Evolutionary conservation across 2,888 invertebrate species (phyloP).

Genomic region (Drosophila flavopinicola): DNA sequence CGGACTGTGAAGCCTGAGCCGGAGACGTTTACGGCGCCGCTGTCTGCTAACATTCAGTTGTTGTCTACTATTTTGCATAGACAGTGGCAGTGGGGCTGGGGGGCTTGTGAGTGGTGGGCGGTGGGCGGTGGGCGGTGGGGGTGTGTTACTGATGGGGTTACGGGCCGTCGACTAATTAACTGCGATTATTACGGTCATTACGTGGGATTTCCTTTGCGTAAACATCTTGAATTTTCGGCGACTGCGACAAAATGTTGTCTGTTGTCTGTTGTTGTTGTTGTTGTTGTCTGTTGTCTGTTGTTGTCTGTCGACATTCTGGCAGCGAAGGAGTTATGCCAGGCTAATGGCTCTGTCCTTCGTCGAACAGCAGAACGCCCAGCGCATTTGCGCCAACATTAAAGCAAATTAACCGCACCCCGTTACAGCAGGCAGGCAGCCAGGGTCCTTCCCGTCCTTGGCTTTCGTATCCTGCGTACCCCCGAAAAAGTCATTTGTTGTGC

Average conservation of each 20-base stretch:
- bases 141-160: constrained; percentile 13
- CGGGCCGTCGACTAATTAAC: constrained; percentile 84
- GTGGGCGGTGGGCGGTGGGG: background rate
- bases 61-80: constrained; percentile 72
- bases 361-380: constrained; percentile 5
- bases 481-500: constrained; percentile 83
- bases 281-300: constrained; percentile 39
- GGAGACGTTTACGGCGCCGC: constrained; percentile 36
- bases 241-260: constrained; percentile 57
- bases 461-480: constrained; percentile 56
- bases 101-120: background rate
- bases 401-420: constrained; percentile 82
- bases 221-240: constrained; percentile 82
- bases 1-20: constrained; percentile 46
- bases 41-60: constrained; percentile 43
- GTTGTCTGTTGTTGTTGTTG: constrained; percentile 26
- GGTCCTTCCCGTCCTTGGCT: too few species aligned
- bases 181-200: constrained; percentile 85
- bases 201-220: constrained; percentile 84
- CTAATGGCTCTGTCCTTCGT: constrained; percentile 55
- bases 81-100: constrained; percentile 29
- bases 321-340: constrained; percentile 59
- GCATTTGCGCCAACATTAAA: constrained; percentile 79
- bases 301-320: constrained; percentile 49
- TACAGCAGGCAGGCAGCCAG: constrained; percentile 19